Conservation (phyloP, 2,797 vertebrate species). For the Labroides dimidiatus region DNA sequence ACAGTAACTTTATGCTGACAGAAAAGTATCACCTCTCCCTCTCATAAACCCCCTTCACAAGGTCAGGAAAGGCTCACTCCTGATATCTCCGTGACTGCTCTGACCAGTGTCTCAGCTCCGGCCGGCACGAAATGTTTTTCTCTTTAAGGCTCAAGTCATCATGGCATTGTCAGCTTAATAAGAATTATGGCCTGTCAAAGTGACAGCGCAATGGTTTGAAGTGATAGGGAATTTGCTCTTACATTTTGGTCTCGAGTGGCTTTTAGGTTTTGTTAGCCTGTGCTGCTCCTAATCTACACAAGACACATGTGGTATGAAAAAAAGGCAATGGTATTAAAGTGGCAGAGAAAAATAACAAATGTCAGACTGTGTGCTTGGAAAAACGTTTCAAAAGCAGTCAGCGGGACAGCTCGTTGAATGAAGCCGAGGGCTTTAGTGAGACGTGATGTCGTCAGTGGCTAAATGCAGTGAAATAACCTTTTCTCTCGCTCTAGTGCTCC, state of each 20-base stretch:
- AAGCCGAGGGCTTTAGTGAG: slow-evolving; percentile 62
- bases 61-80: slow-evolving; percentile 65
- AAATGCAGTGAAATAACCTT: slow-evolving; percentile 69
- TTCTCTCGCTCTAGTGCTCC: slow-evolving; percentile 57
- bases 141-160: slow-evolving; percentile 63
- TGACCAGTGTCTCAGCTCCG: slow-evolving; percentile 57
- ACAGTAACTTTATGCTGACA: slow-evolving; percentile 80
- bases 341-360: slow-evolving; percentile 66
- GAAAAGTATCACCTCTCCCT: slow-evolving; percentile 72
- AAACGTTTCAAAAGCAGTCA: slow-evolving; percentile 51
- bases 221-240: slow-evolving; percentile 62
- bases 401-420: slow-evolving; percentile 60
- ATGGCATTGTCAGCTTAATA: slow-evolving; percentile 76
- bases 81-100: slow-evolving; percentile 50
- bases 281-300: slow-evolving; percentile 63
- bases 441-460: slow-evolving; percentile 58
- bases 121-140: slow-evolving; percentile 43
- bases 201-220: slow-evolving; percentile 53
- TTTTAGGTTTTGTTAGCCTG: slow-evolving; percentile 60
- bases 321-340: slow-evolving; percentile 61
- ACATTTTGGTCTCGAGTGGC: slow-evolving; percentile 60
- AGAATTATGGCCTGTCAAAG: slow-evolving; percentile 69
- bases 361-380: slow-evolving; percentile 55
- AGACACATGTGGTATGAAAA: slow-evolving; percentile 44
- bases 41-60: slow-evolving; percentile 65